Evolutionary conservation across 2,797 vertebrate species (phyloP).

Genomic region (Clarias pachynema): DNA sequence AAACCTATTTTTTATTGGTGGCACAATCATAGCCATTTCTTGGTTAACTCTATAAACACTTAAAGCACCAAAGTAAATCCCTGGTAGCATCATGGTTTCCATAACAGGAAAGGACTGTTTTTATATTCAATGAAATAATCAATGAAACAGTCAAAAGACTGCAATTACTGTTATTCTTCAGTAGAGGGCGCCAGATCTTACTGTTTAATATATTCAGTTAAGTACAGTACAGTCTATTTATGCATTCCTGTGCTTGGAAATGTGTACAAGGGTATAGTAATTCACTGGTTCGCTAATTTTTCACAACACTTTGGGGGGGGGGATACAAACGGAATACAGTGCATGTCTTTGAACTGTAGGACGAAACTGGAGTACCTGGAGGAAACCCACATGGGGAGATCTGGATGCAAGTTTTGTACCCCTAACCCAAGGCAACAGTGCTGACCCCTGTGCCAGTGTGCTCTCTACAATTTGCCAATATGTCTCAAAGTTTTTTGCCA

Average conservation of each 20-base stretch:
- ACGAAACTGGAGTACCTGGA: too few species aligned
- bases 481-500: too few species aligned
- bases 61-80: neutral
- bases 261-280: neutral
- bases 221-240: neutral
- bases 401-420: too few species aligned
- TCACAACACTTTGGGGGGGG: too few species aligned
- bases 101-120: neutral
- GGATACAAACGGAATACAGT: too few species aligned
- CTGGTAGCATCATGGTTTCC: neutral
- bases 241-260: neutral
- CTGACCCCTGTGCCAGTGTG: too few species aligned
- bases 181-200: neutral
- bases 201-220: neutral
- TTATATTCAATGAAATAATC: neutral
- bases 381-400: too few species aligned
- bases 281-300: too few species aligned
- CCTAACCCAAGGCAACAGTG: too few species aligned
- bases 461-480: too few species aligned
- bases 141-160: neutral
- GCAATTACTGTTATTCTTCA: neutral
- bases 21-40: neutral
- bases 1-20: neutral
- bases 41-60: neutral
- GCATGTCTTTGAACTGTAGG: too few species aligned